Conservation (phyloP, 2,113 vertebrate species). For the Anoplopoma fimbria region DNA sequence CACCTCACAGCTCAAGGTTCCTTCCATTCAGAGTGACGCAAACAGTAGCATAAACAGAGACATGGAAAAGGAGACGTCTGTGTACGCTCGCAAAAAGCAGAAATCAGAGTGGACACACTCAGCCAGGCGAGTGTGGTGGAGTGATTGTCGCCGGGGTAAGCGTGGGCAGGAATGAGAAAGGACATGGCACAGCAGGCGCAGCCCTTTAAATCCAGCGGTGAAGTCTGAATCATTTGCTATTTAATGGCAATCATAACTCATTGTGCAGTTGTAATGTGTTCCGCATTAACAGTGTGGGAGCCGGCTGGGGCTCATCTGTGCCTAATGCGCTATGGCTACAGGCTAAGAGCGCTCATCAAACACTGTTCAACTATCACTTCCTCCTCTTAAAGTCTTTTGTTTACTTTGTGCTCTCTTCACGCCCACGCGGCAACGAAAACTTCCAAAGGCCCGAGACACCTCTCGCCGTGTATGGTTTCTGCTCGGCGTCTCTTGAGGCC, state of each 20-base stretch:
- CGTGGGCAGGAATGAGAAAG: constrained; percentile 63
- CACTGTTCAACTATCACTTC: constrained; percentile 76
- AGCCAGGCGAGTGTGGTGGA: constrained; percentile 4
- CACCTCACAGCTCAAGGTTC: constrained; percentile 19
- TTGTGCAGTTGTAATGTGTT: constrained; percentile 79
- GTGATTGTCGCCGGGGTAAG: constrained; percentile 53
- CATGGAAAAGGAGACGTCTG: constrained; percentile 1
- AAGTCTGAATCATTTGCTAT: constrained; percentile 81
- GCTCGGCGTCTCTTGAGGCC: constrained; percentile 52
- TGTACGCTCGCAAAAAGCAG: neutral
- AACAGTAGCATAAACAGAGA: constrained; percentile 3
- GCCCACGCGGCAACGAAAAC: constrained; percentile 59
- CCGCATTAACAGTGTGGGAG: constrained; percentile 80
- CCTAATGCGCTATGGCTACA: constrained; percentile 82
- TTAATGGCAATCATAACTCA: constrained; percentile 85
- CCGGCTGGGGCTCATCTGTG: constrained; percentile 79
- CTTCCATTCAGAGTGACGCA: constrained; percentile 4
- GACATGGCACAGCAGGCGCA: constrained; percentile 60
- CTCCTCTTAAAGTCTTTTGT: constrained; percentile 75
- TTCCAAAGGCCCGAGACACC: constrained; percentile 50
- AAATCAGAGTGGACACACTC: constrained; percentile 30
- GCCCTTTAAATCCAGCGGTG: constrained; percentile 80
- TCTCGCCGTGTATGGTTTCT: constrained; percentile 26
- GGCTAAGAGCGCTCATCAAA: constrained; percentile 80
- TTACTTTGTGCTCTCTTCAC: constrained; percentile 68